Evolutionary conservation across 2,888 invertebrate genomes (phyloP).

Genomic region (Drosophila anomelani): DNA sequence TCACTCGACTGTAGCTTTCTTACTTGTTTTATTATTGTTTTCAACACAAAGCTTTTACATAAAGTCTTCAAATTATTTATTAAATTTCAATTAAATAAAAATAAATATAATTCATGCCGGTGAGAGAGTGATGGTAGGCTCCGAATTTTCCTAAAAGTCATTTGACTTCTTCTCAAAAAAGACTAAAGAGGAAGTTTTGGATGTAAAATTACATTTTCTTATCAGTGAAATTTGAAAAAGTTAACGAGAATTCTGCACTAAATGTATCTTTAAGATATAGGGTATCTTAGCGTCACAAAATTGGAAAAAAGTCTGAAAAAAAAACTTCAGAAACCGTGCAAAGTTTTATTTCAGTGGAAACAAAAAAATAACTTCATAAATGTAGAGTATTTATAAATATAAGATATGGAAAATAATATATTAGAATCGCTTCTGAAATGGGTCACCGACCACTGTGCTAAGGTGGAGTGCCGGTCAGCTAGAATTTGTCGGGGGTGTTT

Average conservation of each 20-base stretch:
- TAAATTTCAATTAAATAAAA: not conserved
- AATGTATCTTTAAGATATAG: not conserved
- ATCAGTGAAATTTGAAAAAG: too few species aligned
- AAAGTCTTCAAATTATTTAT: not conserved
- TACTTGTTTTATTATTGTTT: not conserved
- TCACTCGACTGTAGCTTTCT: too few species aligned
- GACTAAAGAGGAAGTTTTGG: not conserved
- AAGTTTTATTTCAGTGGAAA: not conserved
- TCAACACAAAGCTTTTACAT: not conserved
- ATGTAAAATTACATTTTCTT: not conserved
- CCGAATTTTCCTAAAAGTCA: not conserved
- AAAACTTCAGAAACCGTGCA: not conserved
- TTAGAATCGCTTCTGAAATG: not conserved
- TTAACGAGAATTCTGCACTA: too few species aligned
- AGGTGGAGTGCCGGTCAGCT: slow-evolving; percentile 56
- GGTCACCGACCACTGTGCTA: slow-evolving; percentile 37
- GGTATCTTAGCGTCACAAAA: too few species aligned
- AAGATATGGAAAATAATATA: not conserved
- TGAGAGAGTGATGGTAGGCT: not conserved
- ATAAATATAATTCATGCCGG: not conserved
- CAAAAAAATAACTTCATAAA: not conserved
- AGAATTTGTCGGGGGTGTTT: slow-evolving; percentile 32
- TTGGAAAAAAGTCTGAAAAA: not conserved
- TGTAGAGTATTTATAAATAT: not conserved
- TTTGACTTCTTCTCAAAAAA: not conserved